Evolutionary conservation across 2,797 vertebrate species (phyloP).

Genomic region (Florisuga fusca): DNA sequence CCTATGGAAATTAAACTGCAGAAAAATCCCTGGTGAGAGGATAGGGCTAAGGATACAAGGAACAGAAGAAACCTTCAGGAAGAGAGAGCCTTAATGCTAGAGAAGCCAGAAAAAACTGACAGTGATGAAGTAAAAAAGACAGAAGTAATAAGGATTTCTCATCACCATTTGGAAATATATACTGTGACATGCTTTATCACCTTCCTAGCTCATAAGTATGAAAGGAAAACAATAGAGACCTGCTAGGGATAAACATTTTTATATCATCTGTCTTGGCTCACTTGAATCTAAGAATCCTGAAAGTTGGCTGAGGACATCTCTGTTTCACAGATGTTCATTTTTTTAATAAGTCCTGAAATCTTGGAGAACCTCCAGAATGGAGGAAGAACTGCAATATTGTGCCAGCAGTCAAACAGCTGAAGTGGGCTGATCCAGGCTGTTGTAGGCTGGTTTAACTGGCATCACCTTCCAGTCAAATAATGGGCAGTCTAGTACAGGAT

Average conservation of each 20-base stretch:
- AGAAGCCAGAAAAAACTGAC: neutral
- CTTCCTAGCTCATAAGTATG: conserved; percentile 1
- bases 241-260: conserved; percentile 36
- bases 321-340: conserved; percentile 48
- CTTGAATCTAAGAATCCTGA: neutral
- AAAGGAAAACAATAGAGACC: neutral
- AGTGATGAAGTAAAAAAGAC: conserved; percentile 6
- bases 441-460: neutral
- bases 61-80: neutral
- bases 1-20: neutral
- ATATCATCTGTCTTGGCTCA: neutral
- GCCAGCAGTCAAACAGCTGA: neutral
- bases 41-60: neutral
- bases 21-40: neutral
- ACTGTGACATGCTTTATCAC: conserved; percentile 11
- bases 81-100: neutral
- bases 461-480: neutral
- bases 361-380: neutral
- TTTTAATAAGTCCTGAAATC: conserved; percentile 19
- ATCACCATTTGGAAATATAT: conserved; percentile 8
- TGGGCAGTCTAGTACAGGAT: neutral
- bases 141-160: conserved; percentile 1
- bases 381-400: neutral
- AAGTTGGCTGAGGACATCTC: conserved; percentile 16
- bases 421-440: neutral